Percentiles rank a stretch among this genome's conserved stretches.
Conservation (phyloP, 2,113 vertebrate genomes). For the Ursus arctos region DNA sequence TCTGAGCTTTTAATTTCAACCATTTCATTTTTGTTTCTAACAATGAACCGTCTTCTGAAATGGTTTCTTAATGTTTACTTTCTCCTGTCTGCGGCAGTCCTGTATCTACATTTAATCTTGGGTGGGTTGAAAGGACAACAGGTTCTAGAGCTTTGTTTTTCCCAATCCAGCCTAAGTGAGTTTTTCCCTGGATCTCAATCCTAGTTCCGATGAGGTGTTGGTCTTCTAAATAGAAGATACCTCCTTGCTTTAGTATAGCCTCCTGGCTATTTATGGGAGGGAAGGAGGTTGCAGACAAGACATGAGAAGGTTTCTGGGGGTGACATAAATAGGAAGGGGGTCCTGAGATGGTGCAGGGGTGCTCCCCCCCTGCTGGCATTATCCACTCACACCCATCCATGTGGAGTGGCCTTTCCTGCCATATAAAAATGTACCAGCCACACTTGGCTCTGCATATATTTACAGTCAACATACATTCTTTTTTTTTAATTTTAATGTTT, state of each 20-base stretch:
- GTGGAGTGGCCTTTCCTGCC: neutral
- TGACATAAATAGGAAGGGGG: neutral
- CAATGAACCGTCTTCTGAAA: neutral
- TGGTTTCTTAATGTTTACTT: neutral
- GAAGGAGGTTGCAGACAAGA: neutral
- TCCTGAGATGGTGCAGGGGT: no score
- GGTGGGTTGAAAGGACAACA: neutral
- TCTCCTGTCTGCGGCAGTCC: neutral
- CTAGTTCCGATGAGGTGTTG: neutral
- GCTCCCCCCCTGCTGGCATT: neutral
- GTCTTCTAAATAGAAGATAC: neutral
- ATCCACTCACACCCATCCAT: fast-evolving
- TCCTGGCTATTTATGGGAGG: neutral
- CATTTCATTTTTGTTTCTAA: neutral
- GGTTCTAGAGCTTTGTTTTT: neutral
- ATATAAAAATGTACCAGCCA: neutral
- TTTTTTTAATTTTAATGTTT: no score
- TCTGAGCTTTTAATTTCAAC: neutral
- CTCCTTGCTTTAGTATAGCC: neutral
- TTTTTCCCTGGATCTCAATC: neutral
- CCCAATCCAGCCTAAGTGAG: neutral
- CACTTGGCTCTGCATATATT: neutral
- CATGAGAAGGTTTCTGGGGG: neutral
- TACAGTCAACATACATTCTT: neutral
- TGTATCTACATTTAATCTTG: neutral